Evolutionary conservation across 2,797 vertebrate species (phyloP), one percentile per base, ranked within the genome.

Genomic region (Lithobates pipiens): DNA sequence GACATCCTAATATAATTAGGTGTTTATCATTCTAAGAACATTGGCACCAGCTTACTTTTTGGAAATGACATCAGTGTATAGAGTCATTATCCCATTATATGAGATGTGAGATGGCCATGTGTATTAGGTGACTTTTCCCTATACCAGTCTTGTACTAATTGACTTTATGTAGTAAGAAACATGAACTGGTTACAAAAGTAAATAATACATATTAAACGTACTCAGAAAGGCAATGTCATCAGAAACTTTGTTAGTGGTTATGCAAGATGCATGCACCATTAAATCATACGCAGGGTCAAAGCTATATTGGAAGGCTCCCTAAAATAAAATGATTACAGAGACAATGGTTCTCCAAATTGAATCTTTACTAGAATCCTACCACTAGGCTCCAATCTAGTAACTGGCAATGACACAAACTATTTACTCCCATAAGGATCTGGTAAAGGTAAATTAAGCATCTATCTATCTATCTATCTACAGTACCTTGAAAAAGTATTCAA

Each of bases 1-100:
- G 83, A 18, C 1, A 61, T 82, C 86, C 86, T 63, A 86, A 36
- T 13, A 87, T 91, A 89, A 92, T 91, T 90, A 91, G 88, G 63
- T 72, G 78, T 83, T 88, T 83, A 50, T 32, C 84, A 84, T 36
- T 88, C 80, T 81, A 90, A 89, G 90, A 90, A 85, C 34, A 68
- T 78, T 86, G 85, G 85, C 80, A 86, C 80, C 75, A 29, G 75
- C 50, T 78, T 57, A 46, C 39, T 83, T 77, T 46, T 72, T 68
- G 69, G 68, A 69, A 74, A n/a, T 73, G 39, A 77, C 80, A 82
- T 68, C 69, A 83, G 27, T 23, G 36, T 68, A 34, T 75, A 57
- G 25, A 79, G 70, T n/a, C 27, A 80, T 74, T 67, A 34, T 70
- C 44, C 39, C 65, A 57, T 16, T 76, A 50, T 39, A n/a, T 76